Evolutionary conservation across 2,888 invertebrate genomes (phyloP).

Genomic region (Euphydryas editha): DNA sequence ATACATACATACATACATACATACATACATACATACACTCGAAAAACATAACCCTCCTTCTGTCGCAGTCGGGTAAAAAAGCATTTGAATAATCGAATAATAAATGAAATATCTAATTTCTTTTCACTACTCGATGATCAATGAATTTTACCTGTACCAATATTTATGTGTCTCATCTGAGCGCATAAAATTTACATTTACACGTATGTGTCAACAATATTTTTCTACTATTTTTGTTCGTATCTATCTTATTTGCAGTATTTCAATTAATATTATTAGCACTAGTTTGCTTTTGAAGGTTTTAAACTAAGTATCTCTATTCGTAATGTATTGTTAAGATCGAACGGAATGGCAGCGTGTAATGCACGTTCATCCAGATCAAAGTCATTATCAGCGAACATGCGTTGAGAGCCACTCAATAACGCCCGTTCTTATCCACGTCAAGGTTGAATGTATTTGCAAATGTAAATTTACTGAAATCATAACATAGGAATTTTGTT

Average conservation of each 20-base stretch:
- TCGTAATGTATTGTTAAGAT: conserved; percentile 24
- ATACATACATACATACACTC: no score
- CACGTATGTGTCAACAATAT: no score
- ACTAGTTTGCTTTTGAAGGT: background rate
- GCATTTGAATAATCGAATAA: no score
- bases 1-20: no score
- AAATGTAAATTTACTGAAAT: conserved; percentile 38
- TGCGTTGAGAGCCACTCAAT: conserved; percentile 62
- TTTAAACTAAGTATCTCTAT: background rate
- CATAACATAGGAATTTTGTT: background rate
- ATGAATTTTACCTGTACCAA: no score
- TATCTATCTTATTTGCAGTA: background rate
- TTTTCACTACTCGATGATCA: no score
- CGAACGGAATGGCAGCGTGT: conserved; percentile 30
- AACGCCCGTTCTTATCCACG: conserved; percentile 57
- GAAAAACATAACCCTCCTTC: no score
- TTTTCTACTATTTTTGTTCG: background rate
- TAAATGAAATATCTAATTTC: no score
- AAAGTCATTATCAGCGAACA: conserved; percentile 44
- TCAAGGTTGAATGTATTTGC: conserved; percentile 66
- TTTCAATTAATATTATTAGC: background rate
- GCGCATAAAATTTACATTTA: no score
- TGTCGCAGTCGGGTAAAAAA: no score
- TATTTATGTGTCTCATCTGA: no score
- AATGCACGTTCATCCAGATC: conserved; percentile 43